These are phyloP conservation scores for Drosophila quadrilineata DNA, from an alignment of 1,140 invertebrate species.

Conservation along the genomic window DNA sequence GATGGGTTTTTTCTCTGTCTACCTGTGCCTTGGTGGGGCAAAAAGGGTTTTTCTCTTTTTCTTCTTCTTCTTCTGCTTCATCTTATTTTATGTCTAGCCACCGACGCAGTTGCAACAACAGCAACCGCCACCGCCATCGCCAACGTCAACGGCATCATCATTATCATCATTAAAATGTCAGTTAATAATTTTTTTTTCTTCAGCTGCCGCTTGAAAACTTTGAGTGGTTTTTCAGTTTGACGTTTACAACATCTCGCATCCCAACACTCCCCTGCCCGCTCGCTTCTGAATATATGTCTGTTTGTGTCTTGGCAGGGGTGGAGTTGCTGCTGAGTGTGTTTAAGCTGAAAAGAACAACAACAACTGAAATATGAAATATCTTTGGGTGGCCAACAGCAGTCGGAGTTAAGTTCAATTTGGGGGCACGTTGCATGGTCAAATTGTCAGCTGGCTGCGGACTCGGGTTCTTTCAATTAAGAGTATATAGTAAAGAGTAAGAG, in stretches of 20 bases:
- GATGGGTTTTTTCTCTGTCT: slow-evolving; percentile 26
- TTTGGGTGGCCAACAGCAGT: slow-evolving; percentile 30
- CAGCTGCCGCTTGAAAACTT: slow-evolving; percentile 32
- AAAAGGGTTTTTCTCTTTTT: slow-evolving; percentile 31
- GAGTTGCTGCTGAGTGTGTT: slow-evolving; percentile 13
- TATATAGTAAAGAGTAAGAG: too few species aligned
- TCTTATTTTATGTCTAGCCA: slow-evolving; percentile 68
- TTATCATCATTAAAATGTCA: slow-evolving; percentile 79
- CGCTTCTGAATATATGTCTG: too few species aligned
- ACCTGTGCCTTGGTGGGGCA: slow-evolving; percentile 25
- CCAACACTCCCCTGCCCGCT: too few species aligned
- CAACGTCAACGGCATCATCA: slow-evolving; percentile 76
- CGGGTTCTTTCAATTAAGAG: slow-evolving; percentile 17
- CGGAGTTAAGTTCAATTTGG: slow-evolving; percentile 10
- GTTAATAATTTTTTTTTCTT: slow-evolving; percentile 70
- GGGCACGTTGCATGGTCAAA: not conserved
- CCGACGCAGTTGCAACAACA: slow-evolving; percentile 67
- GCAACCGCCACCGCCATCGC: slow-evolving; percentile 8
- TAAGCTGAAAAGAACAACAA: too few species aligned
- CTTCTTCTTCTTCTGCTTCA: not conserved
- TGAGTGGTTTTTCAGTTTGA: slow-evolving; percentile 62
- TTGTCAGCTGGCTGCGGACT: slow-evolving; percentile 3
- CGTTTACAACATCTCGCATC: slow-evolving; percentile 57
- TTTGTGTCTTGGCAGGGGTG: not conserved
- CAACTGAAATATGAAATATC: slow-evolving; percentile 14